These are phyloP conservation scores for Sigmodon hispidus DNA, from an alignment of 2,113 vertebrate genomes.

Conservation along the genomic window DNA sequence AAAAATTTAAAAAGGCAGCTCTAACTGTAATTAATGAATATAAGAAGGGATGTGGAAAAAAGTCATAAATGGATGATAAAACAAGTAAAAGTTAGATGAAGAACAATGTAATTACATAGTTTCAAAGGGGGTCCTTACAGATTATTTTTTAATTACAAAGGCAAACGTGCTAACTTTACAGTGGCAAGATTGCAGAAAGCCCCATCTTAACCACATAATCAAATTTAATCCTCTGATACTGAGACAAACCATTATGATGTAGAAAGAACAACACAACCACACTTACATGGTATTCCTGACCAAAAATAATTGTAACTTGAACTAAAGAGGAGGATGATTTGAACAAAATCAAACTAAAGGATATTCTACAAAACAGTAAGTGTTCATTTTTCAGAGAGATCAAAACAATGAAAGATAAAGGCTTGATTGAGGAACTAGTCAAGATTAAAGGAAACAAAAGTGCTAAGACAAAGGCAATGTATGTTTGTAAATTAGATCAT, in stretches of 20 bases:
- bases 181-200: neutral
- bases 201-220: neutral
- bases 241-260: neutral
- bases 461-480: neutral
- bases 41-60: constrained; percentile 25
- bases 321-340: neutral
- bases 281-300: neutral
- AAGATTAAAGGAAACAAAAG: neutral
- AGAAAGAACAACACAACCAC: neutral
- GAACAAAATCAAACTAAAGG: neutral
- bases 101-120: neutral
- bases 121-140: neutral
- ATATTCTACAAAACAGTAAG: neutral
- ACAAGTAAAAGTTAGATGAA: constrained; percentile 12
- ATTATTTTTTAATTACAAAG: neutral
- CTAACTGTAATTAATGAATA: constrained; percentile 5
- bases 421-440: neutral
- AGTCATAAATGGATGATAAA: constrained; percentile 4
- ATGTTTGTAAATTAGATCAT: neutral
- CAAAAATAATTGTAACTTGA: neutral
- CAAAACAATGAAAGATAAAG: neutral
- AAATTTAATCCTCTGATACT: neutral
- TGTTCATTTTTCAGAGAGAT: neutral
- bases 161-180: neutral
- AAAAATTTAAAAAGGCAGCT: neutral